Base-by-base conservation (phyloP, 2,888 invertebrate genomes). In the Drosophila trichaetosa region DNA sequence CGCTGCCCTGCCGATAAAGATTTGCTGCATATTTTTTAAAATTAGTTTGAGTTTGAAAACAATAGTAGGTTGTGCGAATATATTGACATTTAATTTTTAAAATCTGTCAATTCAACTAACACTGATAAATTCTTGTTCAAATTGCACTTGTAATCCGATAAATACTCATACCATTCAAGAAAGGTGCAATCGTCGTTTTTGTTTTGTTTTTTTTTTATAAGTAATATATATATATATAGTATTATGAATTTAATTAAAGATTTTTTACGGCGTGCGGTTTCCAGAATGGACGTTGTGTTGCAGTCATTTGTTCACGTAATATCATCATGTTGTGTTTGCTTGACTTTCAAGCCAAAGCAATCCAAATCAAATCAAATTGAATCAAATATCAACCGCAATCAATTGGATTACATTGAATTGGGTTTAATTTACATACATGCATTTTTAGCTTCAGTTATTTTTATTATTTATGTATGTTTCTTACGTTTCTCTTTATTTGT, bases 401-500 rank as follows among this genome's bases (percentile, higher is more conserved):
- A 57, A 58, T 52, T 51, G 10, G n/a, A 46, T 46, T 24, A 46
- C 34, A 56, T 56, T 69, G 36, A 36, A 56, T 42, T 59, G 59
- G 76, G 31, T 36, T 57, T 40, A 64, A 73, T 76, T 76, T 58
- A 65, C 49, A 65, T 62, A 76, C 59, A 65, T 59, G 62, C 62
- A 77, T 73, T 65, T 60, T 73, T 51, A 65, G 78, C 64, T 78
- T 78, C 46, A 62, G 78, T 78, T 78, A 72, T 82, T 85, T 87
- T 87, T 87, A 86, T 92, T 87, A 88, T 92, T 91, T 89, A 89
- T 80, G 87, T 88, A 93, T 93, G 94, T 92, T 93, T 93, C 94
- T 94, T 93, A 93, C 92, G 93, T 93, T 94, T 92, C 93, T 94
- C 93, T 94, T 95, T 92, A 82, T 95, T 95, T 95, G 94, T 95